These are phyloP conservation scores for Himalopsyche anomala DNA, from an alignment of 2,888 invertebrate genomes.

Conservation along the genomic window DNA sequence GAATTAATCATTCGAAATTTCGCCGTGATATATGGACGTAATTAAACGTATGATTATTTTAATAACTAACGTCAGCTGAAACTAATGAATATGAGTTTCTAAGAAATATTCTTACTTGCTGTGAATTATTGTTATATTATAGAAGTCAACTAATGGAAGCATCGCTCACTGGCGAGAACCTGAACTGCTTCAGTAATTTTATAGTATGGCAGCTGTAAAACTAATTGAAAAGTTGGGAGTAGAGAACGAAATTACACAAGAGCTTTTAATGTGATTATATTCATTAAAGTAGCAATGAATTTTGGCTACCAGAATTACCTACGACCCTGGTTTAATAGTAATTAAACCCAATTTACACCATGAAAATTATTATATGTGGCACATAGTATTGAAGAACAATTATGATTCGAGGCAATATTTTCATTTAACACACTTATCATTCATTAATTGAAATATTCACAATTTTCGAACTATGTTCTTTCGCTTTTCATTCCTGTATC, in stretches of 20 bases:
- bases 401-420: neutral
- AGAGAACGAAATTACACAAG: slow-evolving; percentile 24
- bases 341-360: slow-evolving; percentile 3
- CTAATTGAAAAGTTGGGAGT: slow-evolving; percentile 30
- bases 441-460: too few relatives aligned
- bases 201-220: slow-evolving; percentile 34
- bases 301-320: neutral
- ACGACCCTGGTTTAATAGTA: slow-evolving; percentile 1
- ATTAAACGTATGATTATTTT: too few relatives aligned
- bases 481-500: too few relatives aligned
- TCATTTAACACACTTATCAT: too few relatives aligned
- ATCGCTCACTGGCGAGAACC: neutral
- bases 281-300: slow-evolving; percentile 21
- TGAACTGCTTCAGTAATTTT: neutral
- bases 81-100: too few relatives aligned
- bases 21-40: too few relatives aligned
- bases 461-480: too few relatives aligned
- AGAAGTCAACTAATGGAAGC: too few relatives aligned
- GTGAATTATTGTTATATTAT: too few relatives aligned
- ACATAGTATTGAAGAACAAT: neutral
- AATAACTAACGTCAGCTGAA: too few relatives aligned
- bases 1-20: too few relatives aligned
- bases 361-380: neutral
- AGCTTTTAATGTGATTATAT: slow-evolving; percentile 31
- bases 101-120: too few relatives aligned